phyloP scores from a whole-genome alignment of 2,113 vertebrate genomes.

The Rousettus leschenaultii region DNA sequence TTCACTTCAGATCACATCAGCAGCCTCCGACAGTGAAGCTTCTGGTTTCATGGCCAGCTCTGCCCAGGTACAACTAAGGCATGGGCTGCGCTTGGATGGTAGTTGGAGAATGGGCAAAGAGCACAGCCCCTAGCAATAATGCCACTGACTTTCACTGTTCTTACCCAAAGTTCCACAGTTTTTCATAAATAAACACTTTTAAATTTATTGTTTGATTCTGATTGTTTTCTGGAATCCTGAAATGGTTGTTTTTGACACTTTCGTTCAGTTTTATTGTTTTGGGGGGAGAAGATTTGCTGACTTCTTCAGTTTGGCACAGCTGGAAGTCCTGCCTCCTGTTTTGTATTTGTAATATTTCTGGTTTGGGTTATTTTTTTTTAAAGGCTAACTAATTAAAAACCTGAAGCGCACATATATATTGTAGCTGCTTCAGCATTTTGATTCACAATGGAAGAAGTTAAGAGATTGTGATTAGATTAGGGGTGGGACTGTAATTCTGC shows the following conservation, averaged over 20 bases:
- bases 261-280: constrained; percentile 2
- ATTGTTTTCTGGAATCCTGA: constrained; percentile 18
- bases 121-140: not conserved
- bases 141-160: not conserved
- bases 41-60: not conserved
- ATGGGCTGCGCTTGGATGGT: not conserved
- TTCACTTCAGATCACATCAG: not conserved
- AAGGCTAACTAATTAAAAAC: constrained; percentile 68
- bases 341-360: constrained; percentile 55
- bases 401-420: constrained; percentile 51
- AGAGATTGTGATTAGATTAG: constrained; percentile 61
- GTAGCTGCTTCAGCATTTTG: constrained; percentile 65
- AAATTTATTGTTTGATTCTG: constrained; percentile 22
- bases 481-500: constrained; percentile 59
- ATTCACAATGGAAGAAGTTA: constrained; percentile 60
- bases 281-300: constrained; percentile 41
- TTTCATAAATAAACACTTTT: constrained; percentile 38
- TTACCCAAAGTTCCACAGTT: not conserved
- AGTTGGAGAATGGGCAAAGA: not conserved
- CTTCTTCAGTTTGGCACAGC: constrained; percentile 58
- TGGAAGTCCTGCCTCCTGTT: constrained; percentile 54
- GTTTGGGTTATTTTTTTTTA: constrained; percentile 63
- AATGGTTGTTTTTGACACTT: not conserved
- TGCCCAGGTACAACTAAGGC: not conserved
- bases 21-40: not conserved